Base-by-base conservation (phyloP, 2,888 invertebrate species). In the Sylvicola fuscatus region DNA sequence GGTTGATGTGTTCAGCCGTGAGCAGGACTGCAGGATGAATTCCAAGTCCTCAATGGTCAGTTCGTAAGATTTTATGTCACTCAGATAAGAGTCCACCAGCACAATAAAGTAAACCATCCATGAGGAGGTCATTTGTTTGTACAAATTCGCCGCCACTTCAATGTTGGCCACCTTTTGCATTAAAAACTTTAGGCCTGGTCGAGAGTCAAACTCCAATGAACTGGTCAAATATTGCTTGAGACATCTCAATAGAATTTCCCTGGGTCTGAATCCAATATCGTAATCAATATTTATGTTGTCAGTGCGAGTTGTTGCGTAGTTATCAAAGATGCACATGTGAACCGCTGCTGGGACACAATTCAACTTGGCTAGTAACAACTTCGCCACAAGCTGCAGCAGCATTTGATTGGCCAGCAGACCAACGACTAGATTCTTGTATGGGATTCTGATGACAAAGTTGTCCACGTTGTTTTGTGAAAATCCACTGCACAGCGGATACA, bases 391-490 rank as follows among this genome's bases (percentile, higher is more conserved):
- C 60, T 92, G 92, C 26, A 92, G 66, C 36, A 92, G 62, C 68
- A 92, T 82, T 61, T 92, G 90, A 55, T 92, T 90, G 4, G 90
- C 86, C 43, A 92, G 54, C 38, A 93, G 67, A 2, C 90, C 87
- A 3, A 92, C 81, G 0, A 92, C 80, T 35, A 93, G 59, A 43
- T 79, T 83, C 48, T 82, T 70, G 49, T 90, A 82, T 3, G 90
- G 86, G 41, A 93, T 84, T 44, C 89, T 65, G 21, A 81, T 71
- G 3, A 83, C 78, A 49, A 77, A 80, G 40, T 78, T 62, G 45
- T 82, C 82, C 28, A 79, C 70, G 8, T 21, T 21, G 52, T 80
- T 80, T 11, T 75, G 62, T 33, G 72, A 69, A 40, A 74, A 69
- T 6, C 70, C 63, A 40, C 75, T 68, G 47, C 80, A 77, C 40